A percentile compares a stretch with the other conserved stretches of the same genome.
These are phyloP conservation scores for Arenaria interpres DNA, from an alignment of 2,113 vertebrate genomes.

Conservation along the genomic window DNA sequence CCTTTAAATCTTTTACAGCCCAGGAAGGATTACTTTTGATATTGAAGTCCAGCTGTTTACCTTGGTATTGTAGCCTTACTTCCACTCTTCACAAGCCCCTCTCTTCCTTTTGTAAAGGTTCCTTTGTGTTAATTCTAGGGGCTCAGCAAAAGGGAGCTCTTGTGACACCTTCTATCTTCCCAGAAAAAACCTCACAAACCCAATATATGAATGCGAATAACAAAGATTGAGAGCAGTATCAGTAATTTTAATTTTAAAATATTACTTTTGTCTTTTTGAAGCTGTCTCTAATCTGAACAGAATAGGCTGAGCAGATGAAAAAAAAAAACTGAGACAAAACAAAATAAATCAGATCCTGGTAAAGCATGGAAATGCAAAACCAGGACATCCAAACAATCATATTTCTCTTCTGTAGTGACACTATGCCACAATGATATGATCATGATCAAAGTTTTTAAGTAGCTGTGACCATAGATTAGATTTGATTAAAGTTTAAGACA, in stretches of 20 bases:
- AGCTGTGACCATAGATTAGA: neutral
- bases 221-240: neutral
- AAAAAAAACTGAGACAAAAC: neutral
- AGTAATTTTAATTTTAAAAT: slow-evolving; percentile 11
- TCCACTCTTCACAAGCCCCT: neutral
- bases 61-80: neutral
- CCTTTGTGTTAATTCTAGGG: neutral
- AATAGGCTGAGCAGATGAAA: neutral
- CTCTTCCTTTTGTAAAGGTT: neutral
- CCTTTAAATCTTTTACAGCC: neutral
- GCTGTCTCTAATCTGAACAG: neutral
- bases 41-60: neutral
- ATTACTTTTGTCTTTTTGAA: slow-evolving; percentile 20
- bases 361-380: neutral
- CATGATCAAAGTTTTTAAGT: neutral
- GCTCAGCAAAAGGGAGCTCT: neutral
- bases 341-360: neutral
- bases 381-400: neutral
- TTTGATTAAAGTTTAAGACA: neutral
- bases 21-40: neutral
- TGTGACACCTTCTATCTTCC: neutral
- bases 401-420: neutral
- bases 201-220: neutral
- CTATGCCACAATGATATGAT: neutral
- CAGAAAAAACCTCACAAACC: neutral